Conservation (phyloP, 1,140 invertebrate species). For the Galleria mellonella region DNA sequence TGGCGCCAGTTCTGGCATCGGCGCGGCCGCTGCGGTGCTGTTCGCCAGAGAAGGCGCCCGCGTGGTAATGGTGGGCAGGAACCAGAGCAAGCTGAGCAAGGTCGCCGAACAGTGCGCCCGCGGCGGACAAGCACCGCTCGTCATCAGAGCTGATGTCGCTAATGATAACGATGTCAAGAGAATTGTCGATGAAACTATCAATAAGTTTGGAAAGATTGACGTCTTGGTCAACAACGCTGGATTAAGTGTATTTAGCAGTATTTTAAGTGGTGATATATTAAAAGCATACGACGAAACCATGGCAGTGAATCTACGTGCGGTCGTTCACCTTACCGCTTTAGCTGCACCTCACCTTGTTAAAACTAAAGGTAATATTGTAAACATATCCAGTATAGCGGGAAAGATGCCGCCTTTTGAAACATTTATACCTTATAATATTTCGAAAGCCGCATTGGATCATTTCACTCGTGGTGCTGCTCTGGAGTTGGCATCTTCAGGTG, state of each 20-base stretch:
- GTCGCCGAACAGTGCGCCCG: conserved; percentile 75
- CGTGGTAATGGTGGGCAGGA: conserved; percentile 82
- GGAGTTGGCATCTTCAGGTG: conserved; percentile 77
- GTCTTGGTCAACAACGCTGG: neutral
- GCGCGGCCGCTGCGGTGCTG: conserved; percentile 81
- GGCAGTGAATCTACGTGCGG: neutral
- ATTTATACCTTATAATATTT: conserved; percentile 77
- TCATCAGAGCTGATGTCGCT: neutral
- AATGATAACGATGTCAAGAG: neutral
- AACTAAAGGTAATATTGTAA: neutral
- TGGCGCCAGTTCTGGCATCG: conserved; percentile 90
- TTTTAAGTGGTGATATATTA: neutral
- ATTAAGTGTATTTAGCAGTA: neutral
- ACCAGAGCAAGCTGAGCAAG: conserved; percentile 71
- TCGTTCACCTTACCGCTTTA: neutral
- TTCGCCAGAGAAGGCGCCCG: conserved; percentile 82
- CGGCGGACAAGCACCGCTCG: conserved; percentile 50
- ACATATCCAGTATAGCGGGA: neutral
- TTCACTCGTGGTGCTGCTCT: conserved; percentile 79
- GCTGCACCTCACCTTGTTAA: neutral
- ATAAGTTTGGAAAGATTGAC: neutral
- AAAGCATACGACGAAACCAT: neutral
- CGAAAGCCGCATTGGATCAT: conserved; percentile 84
- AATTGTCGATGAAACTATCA: neutral
- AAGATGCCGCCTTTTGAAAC: neutral